A percentile compares a stretch with the other conserved stretches of the same genome.
Evolutionary conservation across 2,888 invertebrate species (phyloP).

Genomic region (Hemicrepidius hirtus): DNA sequence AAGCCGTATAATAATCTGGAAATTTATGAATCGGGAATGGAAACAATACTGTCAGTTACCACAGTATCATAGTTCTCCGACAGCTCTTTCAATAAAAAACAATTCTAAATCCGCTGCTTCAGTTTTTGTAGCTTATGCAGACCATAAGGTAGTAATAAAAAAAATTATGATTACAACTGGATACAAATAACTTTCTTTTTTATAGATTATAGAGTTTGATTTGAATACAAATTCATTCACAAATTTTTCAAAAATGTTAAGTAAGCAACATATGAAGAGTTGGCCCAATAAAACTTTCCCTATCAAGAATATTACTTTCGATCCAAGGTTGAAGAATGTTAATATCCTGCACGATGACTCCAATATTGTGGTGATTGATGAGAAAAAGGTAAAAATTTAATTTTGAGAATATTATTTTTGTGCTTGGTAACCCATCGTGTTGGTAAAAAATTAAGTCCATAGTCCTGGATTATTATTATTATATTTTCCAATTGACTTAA

Average conservation of each 20-base stretch:
- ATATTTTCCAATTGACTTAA: no score
- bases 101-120: slow-evolving; percentile 77
- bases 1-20: slow-evolving; percentile 81
- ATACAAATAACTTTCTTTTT: slow-evolving; percentile 46
- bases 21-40: slow-evolving; percentile 67
- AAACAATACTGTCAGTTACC: slow-evolving; percentile 79
- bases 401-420: no score
- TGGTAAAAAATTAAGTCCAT: no score
- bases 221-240: slow-evolving; percentile 79
- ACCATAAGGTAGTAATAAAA: slow-evolving; percentile 85
- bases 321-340: slow-evolving; percentile 78
- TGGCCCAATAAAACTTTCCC: slow-evolving; percentile 78
- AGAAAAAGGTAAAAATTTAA: slow-evolving; percentile 71
- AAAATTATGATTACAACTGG: not conserved
- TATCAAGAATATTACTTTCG: slow-evolving; percentile 78
- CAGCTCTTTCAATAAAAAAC: slow-evolving; percentile 82
- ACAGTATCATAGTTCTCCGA: slow-evolving; percentile 80
- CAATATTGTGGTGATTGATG: slow-evolving; percentile 78
- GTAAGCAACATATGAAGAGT: slow-evolving; percentile 73
- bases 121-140: slow-evolving; percentile 83
- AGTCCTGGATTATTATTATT: no score
- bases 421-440: no score
- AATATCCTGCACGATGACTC: slow-evolving; percentile 85
- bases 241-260: slow-evolving; percentile 76
- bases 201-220: slow-evolving; percentile 85